Percentiles rank a stretch among this genome's conserved stretches.
These are phyloP conservation scores for Agapornis roseicollis DNA, from an alignment of 2,113 vertebrate genomes.

Conservation along the genomic window DNA sequence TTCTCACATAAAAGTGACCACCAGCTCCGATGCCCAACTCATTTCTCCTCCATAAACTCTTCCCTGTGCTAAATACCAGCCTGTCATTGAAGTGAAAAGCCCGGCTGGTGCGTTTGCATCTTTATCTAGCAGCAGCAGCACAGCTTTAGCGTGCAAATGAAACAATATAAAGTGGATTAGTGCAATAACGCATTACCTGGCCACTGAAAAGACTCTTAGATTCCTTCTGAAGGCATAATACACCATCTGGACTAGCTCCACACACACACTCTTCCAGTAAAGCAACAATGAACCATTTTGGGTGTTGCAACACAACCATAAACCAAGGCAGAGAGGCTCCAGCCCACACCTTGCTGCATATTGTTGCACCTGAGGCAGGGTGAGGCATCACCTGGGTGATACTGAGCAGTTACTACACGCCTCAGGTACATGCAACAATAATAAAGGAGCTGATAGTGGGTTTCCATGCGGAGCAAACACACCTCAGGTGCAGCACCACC, in stretches of 20 bases:
- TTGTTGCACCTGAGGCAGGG: not conserved
- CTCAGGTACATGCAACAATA: not conserved
- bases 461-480: not conserved
- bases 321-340: not conserved
- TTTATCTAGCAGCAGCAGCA: not conserved
- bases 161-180: not conserved
- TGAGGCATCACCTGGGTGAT: not conserved
- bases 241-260: not conserved
- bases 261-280: not conserved
- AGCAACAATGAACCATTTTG: not conserved
- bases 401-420: not conserved
- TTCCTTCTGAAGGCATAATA: not conserved
- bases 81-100: not conserved
- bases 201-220: not conserved
- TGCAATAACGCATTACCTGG: not conserved
- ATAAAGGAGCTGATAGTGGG: not conserved
- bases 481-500: constrained; percentile 33
- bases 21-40: not conserved
- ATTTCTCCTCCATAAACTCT: not conserved
- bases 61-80: not conserved
- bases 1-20: fast-evolving
- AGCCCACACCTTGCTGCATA: not conserved
- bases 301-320: not conserved
- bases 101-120: fast-evolving
- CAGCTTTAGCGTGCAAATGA: not conserved